Conservation (phyloP, 2,797 vertebrate species). For the Podargus strigoides region DNA sequence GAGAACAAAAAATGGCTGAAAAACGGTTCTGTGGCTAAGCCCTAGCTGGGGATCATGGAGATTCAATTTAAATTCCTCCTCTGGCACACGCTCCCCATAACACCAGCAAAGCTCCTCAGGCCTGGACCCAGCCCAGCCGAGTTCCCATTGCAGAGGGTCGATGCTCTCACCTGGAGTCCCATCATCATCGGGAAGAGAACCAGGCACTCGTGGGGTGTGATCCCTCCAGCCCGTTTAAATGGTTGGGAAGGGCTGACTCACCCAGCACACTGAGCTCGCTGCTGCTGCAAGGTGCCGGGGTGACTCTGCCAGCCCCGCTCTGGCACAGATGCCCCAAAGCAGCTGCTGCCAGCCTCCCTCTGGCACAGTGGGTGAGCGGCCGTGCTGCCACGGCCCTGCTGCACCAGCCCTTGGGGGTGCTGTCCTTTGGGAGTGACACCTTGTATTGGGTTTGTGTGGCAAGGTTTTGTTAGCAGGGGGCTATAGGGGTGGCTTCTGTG, state of each 20-base stretch:
- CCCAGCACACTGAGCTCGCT: not conserved
- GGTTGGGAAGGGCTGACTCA: not conserved
- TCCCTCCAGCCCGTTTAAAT: not conserved
- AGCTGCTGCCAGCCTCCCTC: not conserved
- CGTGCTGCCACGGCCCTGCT: fast-evolving
- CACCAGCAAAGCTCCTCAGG: not conserved
- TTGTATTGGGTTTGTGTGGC: too few species aligned
- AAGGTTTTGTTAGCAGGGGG: too few species aligned
- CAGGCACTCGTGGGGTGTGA: not conserved
- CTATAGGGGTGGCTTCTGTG: too few species aligned
- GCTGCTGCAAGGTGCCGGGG: not conserved
- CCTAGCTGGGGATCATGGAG: not conserved
- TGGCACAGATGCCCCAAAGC: not conserved
- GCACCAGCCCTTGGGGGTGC: not conserved
- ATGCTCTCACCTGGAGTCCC: not conserved
- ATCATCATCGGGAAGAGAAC: not conserved
- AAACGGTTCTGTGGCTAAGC: not conserved
- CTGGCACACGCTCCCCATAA: not conserved
- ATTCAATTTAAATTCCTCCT: not conserved
- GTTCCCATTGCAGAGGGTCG: not conserved
- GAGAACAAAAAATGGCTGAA: not conserved
- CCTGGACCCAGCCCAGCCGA: not conserved
- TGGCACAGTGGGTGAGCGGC: fast-evolving
- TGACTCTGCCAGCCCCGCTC: not conserved
- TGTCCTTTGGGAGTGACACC: not conserved